A percentile compares a stretch with the other conserved stretches of the same genome.
These are phyloP conservation scores for Antitype chi DNA, from an alignment of 2,888 invertebrate genomes.

Conservation along the genomic window DNA sequence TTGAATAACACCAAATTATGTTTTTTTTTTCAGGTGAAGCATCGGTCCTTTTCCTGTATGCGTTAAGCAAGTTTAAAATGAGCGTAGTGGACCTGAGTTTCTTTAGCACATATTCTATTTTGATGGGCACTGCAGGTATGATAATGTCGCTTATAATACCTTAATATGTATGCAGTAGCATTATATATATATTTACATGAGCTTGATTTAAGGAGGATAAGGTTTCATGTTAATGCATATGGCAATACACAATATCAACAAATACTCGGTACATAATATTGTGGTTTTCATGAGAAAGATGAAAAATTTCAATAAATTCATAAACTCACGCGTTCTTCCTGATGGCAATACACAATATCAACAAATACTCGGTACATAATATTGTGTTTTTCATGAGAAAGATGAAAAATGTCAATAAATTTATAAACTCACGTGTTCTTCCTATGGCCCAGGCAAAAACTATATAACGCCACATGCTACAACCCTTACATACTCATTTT, in stretches of 20 bases:
- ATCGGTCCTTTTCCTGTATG: slow-evolving; percentile 86
- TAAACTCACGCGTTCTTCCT: too few relatives aligned
- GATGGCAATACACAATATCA: neutral
- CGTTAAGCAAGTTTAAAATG: slow-evolving; percentile 88
- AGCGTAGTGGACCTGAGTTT: slow-evolving; percentile 88
- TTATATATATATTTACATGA: neutral
- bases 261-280: neutral
- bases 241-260: neutral
- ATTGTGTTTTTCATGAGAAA: neutral
- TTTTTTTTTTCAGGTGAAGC: slow-evolving; percentile 86
- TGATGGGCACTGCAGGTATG: slow-evolving; percentile 89
- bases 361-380: neutral
- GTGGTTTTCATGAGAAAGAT: neutral
- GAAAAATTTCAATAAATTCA: neutral
- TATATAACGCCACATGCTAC: too few relatives aligned
- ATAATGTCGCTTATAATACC: neutral
- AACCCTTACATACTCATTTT: too few relatives aligned
- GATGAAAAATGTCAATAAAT: neutral
- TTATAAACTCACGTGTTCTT: too few relatives aligned
- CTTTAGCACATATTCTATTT: slow-evolving; percentile 86
- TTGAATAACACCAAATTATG: slow-evolving; percentile 12
- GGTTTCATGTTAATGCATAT: neutral
- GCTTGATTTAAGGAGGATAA: neutral
- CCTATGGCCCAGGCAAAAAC: too few relatives aligned
- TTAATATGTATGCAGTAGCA: neutral